These are phyloP conservation scores for Xenops minutus DNA, from an alignment of 2,797 vertebrate genomes.

Conservation along the genomic window DNA sequence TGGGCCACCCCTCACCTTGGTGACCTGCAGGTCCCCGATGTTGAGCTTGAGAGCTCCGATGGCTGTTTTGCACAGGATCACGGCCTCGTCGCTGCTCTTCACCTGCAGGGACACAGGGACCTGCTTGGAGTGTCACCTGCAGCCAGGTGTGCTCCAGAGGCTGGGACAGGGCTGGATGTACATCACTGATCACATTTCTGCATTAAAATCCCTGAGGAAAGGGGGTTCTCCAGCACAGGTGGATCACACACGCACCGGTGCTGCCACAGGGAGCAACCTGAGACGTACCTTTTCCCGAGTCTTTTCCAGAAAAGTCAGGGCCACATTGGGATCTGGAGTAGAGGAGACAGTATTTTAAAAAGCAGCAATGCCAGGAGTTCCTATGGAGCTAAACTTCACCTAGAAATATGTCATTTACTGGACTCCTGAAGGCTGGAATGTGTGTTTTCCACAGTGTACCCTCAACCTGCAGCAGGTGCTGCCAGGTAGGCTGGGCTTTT, in stretches of 20 bases:
- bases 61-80: constrained; percentile 93
- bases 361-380: not conserved
- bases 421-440: too few relatives aligned
- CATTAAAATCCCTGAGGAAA: not conserved
- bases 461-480: not conserved
- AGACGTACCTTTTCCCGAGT: constrained; percentile 91
- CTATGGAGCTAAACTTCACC: not conserved
- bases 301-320: constrained; percentile 94
- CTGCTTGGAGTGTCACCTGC: not conserved
- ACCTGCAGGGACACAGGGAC: constrained; percentile 76
- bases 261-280: not conserved
- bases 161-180: not conserved
- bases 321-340: constrained; percentile 86
- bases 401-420: rapidly evolving
- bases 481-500: rapidly evolving
- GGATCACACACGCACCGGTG: not conserved
- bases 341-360: not conserved
- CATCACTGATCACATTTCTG: not conserved
- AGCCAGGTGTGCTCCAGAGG: not conserved
- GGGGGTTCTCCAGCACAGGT: not conserved
- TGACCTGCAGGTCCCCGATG: constrained; percentile 91
- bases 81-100: constrained; percentile 92
- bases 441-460: rapidly evolving
- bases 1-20: constrained; percentile 81
- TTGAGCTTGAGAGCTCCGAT: constrained; percentile 93